These are phyloP conservation scores for Terrapene triunguis DNA, from an alignment of 2,113 vertebrate species.

Conservation along the genomic window DNA sequence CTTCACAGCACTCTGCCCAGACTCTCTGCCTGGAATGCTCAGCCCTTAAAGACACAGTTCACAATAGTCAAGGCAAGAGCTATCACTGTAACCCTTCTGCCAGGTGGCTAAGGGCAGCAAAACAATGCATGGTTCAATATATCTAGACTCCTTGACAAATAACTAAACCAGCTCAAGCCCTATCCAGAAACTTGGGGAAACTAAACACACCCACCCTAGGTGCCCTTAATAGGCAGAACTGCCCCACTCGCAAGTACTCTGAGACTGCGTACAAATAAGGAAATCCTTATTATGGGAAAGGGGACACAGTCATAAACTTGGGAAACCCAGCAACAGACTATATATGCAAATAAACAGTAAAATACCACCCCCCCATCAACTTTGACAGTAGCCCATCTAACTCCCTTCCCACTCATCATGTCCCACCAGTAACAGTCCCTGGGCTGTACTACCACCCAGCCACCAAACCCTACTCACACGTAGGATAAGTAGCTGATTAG, in stretches of 20 bases:
- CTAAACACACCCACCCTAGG: background rate
- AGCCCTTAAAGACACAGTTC: background rate
- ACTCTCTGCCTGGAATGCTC: background rate
- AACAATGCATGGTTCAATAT: background rate
- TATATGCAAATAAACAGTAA: background rate
- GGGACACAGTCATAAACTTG: background rate
- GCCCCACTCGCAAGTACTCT: background rate
- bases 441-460: no score
- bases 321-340: background rate
- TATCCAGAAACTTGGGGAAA: rapidly evolving
- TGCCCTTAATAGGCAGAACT: background rate
- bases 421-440: background rate
- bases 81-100: background rate
- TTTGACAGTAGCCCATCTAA: background rate
- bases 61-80: background rate
- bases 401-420: background rate
- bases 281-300: background rate
- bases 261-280: background rate
- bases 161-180: background rate
- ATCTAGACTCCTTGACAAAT: background rate
- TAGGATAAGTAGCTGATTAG: background rate
- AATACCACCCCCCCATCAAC: background rate
- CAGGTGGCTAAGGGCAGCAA: background rate
- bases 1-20: background rate
- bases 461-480: background rate